Evolutionary conservation across 2,113 vertebrate species (phyloP), one percentile per base, ranked within the genome.

Genomic region (Cichladusa arquata): DNA sequence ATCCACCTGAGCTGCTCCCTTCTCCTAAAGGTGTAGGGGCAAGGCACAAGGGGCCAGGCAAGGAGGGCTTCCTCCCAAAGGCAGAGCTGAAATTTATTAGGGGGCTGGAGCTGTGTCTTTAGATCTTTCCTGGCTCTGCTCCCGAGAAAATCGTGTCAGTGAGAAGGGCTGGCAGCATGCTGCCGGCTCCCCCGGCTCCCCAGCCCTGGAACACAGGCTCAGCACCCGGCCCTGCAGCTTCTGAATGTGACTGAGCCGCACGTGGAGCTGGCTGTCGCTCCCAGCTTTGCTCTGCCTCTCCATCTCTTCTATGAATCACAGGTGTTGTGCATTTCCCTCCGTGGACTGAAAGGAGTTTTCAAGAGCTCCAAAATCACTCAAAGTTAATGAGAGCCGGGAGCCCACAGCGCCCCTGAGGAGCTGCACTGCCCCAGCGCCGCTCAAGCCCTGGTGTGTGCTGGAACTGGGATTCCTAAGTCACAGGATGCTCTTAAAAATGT

Each of bases 311-410:
- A 81, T 92, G 94, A 83, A 88, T 86, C 93, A 94, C 92, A 93
- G 93, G 94, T 95, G 95, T 71, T 93, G 80, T 67, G 57, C 82
- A 61, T 88, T 96, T 78, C 76, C 83, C 92, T 91, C 61, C 6
- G 7, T 20, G 72, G 91, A 94, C 90, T 86, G 85, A 93, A 95
- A 93, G 90, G 88, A 84, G 91, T 93, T 96, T 96, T 96, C 95
- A 84, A 97, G 95, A 96, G 88, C 92, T 93, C 93, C 90, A 96
- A 58, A 93, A 96, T 97, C 92, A 96, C 92, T 96, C 93, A 80
- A n/a, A 90, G 88, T 96, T 95, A 94, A 93, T 95, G 93, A 93
- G 92, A 93, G 82, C 64, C 6, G 29, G 82, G 96, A 95, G 88
- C 74, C 82, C 74, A 19, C 61, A 69, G 23, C 0, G 5, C 13